These are phyloP conservation scores for Theodoxus fluviatilis DNA, from an alignment of 2,888 invertebrate genomes.

Conservation along the genomic window DNA sequence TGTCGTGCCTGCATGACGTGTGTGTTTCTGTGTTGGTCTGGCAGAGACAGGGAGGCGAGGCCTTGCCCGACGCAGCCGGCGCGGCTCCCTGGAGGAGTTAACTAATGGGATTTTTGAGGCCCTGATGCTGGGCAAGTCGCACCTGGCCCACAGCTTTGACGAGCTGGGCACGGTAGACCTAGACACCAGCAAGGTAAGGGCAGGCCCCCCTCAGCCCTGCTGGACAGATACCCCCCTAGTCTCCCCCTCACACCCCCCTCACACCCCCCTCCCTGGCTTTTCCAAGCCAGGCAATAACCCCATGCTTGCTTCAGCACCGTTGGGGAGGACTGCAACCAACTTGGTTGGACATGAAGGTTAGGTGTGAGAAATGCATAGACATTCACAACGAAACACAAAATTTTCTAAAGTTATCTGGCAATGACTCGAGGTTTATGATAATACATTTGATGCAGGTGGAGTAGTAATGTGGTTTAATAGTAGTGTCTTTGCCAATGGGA, in stretches of 20 bases:
- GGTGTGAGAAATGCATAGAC: neutral
- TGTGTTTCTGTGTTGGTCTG: conserved; percentile 34
- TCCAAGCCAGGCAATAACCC: too few species aligned
- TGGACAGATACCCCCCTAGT: neutral
- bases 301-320: neutral
- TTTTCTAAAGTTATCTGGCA: too few species aligned
- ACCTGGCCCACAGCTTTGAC: conserved; percentile 57
- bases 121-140: conserved; percentile 54
- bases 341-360: neutral
- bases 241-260: neutral
- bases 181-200: conserved; percentile 49
- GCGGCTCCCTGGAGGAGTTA: conserved; percentile 48
- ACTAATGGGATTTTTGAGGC: conserved; percentile 59
- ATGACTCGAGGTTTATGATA: too few species aligned
- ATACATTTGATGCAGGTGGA: too few species aligned
- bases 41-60: too few species aligned
- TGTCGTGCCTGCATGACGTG: too few species aligned
- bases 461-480: too few species aligned
- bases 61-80: too few species aligned
- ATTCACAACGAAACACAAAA: too few species aligned
- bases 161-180: conserved; percentile 60
- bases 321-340: neutral
- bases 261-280: neutral
- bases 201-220: conserved; percentile 15
- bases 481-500: too few species aligned